Evolutionary conservation across 2,888 invertebrate genomes (phyloP), one percentile per base, ranked within the genome.

Genomic region (Mesorhabditis spiculigera): DNA sequence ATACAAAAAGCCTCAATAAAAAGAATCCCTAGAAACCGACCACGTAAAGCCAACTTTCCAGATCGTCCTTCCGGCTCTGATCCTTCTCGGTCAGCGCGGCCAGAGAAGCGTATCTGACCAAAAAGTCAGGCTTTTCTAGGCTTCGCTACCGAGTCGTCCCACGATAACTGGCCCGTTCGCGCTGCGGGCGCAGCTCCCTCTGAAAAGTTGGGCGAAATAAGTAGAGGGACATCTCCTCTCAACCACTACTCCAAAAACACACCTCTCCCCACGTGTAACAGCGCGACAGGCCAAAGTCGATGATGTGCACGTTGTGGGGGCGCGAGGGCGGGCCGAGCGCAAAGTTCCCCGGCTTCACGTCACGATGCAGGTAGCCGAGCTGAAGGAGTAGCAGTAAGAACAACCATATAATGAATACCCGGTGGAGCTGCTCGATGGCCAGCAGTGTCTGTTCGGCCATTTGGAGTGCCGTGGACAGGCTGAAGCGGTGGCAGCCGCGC

Each of bases 21-120:
- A 70, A 44, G 13, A 28, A 8, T 58, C 13, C 45, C 10, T 58
- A 13, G 4, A 66, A 3, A 10, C 13, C 44, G 5, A 75, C 77
- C 82, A 82, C 81, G 70, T 82, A 82, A 42, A 82, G 70, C 82
- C 82, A 81, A 4, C 78, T 75, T 63, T 82, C 82, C n/a, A 82
- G 68, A 68, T 82, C 82, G 71, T 82, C 82, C 70, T 82, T 82
- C 3, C 82, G 67, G 2, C 78, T 76, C 50, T 81, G 81, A 63
- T 82, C 82, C 44, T 68, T 28, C 68, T 75, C 63, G 41, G 16
- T 65, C 75, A 81, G 76, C 8, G 80, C 78, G 6, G 75, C 73
- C 10, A 81, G 61, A 4, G 82, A 73, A 5, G 82, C 82, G 68
- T 82, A 82, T 4, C 58, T 50, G n/a, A 50, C n/a, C 58, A 50